Base-by-base conservation (phyloP, 2,888 invertebrate species). In the Leucozona laternaria region DNA sequence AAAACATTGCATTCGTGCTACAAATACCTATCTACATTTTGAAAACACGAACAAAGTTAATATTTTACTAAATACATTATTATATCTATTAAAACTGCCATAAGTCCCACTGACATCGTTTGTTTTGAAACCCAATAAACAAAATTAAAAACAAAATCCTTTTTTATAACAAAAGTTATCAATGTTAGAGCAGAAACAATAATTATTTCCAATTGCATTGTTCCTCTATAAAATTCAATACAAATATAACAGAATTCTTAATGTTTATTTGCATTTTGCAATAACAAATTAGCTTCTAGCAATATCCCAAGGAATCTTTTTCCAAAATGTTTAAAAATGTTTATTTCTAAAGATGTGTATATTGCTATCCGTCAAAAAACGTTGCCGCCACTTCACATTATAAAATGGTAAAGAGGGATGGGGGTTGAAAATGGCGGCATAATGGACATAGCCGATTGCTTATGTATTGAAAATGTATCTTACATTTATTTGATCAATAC, bases 401-500 rank as follows among this genome's bases (percentile, higher is more conserved):
- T 53, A 53, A 28, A n/a, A 28, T 28, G 53, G 3, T 2, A n/a
- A 53, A 58, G 58, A 7, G 58, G 20, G 4, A 34, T 7, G 58
- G 22, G 34, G 58, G 15, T 37, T 13, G 60, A 7, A 40, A 22
- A 40, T 22, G 15, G 55, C 31, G 31, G 17, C n/a, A 37, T 58
- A 58, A 58, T 13, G 34, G 15, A 37, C 58, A 20, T 58, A 37
- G 37, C 22, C 3, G 0, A n/a, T 43, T 62, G 62, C 62, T 62
- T 25, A 62, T 43, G 43, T 62, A 28, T 62, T 62, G 22, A 40
- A 40, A 37, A 37, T 60, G 60, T 60, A 40, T 60, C 40, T 60
- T 60, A 60, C 22, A 40, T 60, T 60, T 22, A 40, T 60, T 60
- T n/a, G 8, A 60, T 60, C 81, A 85, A 81, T 86, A 81, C 86